A percentile compares a stretch with the other conserved stretches of the same genome.
These are phyloP conservation scores for Pentalonia nigronervosa DNA, from an alignment of 1,140 invertebrate genomes.

Conservation along the genomic window DNA sequence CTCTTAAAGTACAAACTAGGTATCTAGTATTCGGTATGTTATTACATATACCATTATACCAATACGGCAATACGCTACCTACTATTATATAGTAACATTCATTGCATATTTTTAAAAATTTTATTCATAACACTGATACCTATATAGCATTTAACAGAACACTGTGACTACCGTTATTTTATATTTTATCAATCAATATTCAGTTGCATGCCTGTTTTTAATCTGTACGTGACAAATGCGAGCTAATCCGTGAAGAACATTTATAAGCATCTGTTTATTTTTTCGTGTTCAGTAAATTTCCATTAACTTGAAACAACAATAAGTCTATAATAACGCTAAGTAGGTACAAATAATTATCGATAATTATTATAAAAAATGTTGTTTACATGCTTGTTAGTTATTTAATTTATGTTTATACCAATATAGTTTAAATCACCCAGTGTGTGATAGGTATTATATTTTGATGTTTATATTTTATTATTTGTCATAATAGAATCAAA, in stretches of 20 bases:
- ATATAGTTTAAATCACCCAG: neutral
- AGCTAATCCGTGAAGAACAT: neutral
- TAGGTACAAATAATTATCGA: neutral
- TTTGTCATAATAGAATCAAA: neutral
- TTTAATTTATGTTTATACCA: neutral
- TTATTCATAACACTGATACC: neutral
- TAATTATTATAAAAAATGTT: neutral
- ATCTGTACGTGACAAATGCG: neutral
- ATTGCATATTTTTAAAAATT: neutral
- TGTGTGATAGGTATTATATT: neutral
- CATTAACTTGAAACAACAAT: neutral
- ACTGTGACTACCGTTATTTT: neutral
- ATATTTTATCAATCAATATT: slow-evolving; percentile 26
- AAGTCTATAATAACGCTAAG: neutral
- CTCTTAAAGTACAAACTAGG: neutral
- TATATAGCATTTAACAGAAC: neutral
- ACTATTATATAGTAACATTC: neutral
- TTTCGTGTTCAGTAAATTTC: neutral
- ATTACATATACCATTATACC: neutral
- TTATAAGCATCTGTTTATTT: neutral
- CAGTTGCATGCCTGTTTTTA: neutral
- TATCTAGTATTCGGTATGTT: neutral
- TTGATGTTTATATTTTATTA: neutral
- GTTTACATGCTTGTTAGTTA: neutral
- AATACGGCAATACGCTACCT: neutral